Base-by-base conservation (phyloP, 2,113 vertebrate genomes). In the Archilochus colubris region DNA sequence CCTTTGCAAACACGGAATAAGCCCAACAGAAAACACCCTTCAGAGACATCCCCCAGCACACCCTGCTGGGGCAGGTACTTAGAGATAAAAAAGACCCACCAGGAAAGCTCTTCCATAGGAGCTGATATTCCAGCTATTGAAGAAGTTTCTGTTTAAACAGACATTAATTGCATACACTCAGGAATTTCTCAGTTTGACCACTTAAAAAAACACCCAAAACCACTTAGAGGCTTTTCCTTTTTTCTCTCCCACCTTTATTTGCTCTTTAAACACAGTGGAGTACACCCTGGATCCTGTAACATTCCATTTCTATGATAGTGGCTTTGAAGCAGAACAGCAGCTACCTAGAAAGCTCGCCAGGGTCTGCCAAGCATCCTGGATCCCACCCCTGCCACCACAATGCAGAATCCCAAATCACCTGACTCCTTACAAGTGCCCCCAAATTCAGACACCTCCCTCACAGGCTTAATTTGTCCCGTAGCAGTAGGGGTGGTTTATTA, bases 101-200 rank as follows among this genome's bases (percentile, higher is more conserved):
- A 30, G 67, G 55, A 95, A 86, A 96, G 68, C 48, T 83, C 74
- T 80, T 91, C 51, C 0, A 0, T 10, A 77, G 14, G 20, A 89
- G 54, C 31, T 69, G 67, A 27, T 91, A 92, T 82, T 86, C 85
- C 69, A 85, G 63, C 78, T 74, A 73, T 87, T 91, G 91, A 86
- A 92, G 73, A 89, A 95, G 85, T 95, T 95, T 89, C 75, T 95
- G 79, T 95, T 95, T 94, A 88, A 96, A 94, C 38, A 87, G 89
- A 91, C 33, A 93, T 86, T 95, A 91, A 95, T 75, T 81, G 77
- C 43, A 48, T 4, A 74, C 27, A 54, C 72, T 88, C 59, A 75
- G 78, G 79, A 93, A 91, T 93, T 92, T 91, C 68, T 91, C 57
- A 27, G 74, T 22, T 93, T 93, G 74, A 80, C 87, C 94, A 89